Conservation (phyloP, 2,888 invertebrate species). For the Himalopsyche tibetana region DNA sequence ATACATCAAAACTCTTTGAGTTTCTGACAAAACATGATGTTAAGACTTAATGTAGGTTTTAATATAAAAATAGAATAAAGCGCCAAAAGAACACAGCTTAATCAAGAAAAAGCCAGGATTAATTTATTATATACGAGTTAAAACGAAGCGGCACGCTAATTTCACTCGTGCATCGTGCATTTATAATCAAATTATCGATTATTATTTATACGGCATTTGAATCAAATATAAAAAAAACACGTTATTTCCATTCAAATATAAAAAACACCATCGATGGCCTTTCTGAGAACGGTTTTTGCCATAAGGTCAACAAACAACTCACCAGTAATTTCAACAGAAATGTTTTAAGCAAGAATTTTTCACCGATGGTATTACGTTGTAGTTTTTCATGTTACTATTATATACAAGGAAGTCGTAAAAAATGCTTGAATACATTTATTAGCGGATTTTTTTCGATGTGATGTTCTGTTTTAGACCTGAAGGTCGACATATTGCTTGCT, state of each 20-base stretch:
- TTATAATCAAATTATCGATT: slow-evolving; percentile 5
- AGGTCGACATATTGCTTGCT: background rate
- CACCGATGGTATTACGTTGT: background rate
- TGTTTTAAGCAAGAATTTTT: slow-evolving; percentile 9
- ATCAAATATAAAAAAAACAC: slow-evolving; percentile 23
- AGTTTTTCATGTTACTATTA: background rate
- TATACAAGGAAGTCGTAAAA: slow-evolving; percentile 26
- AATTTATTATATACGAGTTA: background rate
- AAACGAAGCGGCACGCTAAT: background rate
- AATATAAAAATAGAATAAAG: no score
- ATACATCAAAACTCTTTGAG: no score
- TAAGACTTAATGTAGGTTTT: no score
- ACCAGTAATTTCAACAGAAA: slow-evolving; percentile 16
- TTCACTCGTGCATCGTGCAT: slow-evolving; percentile 2
- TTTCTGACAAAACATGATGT: no score
- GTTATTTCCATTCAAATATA: slow-evolving; percentile 5
- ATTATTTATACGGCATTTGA: slow-evolving; percentile 25
- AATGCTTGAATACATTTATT: slow-evolving; percentile 12
- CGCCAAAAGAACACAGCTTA: no score
- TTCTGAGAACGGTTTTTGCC: slow-evolving; percentile 10
- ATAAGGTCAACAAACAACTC: slow-evolving; percentile 1
- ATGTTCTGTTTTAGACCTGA: slow-evolving; percentile 1
- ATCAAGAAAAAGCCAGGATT: no score
- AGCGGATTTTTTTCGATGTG: slow-evolving; percentile 15
- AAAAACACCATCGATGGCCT: slow-evolving; percentile 18